Percentiles rank a stretch among this genome's conserved stretches.
These are phyloP conservation scores for Heliconius himera DNA, from an alignment of 1,140 invertebrate species.

Conservation along the genomic window DNA sequence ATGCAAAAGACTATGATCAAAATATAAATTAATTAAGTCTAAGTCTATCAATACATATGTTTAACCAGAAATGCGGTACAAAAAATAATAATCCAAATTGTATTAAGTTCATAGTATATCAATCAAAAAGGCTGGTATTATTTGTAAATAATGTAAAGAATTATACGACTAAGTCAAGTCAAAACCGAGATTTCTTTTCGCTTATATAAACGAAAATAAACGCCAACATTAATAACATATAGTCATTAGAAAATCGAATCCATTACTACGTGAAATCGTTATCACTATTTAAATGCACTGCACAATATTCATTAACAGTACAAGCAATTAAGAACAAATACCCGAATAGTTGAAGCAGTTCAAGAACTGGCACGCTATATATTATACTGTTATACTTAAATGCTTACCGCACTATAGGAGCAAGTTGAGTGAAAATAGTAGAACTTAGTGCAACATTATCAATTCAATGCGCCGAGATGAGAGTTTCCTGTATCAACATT, in stretches of 20 bases:
- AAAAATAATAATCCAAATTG: too few species aligned
- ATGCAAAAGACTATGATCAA: too few species aligned
- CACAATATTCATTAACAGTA: background rate
- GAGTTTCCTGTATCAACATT: slow-evolving; percentile 51
- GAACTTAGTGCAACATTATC: slow-evolving; percentile 43
- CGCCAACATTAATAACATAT: background rate
- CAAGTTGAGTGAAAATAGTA: slow-evolving; percentile 24
- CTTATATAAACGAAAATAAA: background rate
- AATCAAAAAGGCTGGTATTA: too few species aligned
- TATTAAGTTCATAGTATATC: too few species aligned
- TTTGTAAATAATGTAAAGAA: too few species aligned
- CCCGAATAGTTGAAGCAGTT: slow-evolving; percentile 3
- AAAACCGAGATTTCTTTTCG: too few species aligned
- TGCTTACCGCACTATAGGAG: slow-evolving; percentile 19
- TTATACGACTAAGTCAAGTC: too few species aligned
- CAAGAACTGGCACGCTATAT: background rate
- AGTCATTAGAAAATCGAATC: background rate
- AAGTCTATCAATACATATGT: too few species aligned
- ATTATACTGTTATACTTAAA: slow-evolving; percentile 11
- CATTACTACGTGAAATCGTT: background rate
- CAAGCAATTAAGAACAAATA: slow-evolving; percentile 6
- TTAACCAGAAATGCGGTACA: too few species aligned
- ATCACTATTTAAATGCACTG: background rate
- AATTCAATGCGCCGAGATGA: slow-evolving; percentile 50
- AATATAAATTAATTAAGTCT: too few species aligned